Evolutionary conservation across 2,113 vertebrate genomes (phyloP).

Genomic region (Chascanopsetta lugubris): DNA sequence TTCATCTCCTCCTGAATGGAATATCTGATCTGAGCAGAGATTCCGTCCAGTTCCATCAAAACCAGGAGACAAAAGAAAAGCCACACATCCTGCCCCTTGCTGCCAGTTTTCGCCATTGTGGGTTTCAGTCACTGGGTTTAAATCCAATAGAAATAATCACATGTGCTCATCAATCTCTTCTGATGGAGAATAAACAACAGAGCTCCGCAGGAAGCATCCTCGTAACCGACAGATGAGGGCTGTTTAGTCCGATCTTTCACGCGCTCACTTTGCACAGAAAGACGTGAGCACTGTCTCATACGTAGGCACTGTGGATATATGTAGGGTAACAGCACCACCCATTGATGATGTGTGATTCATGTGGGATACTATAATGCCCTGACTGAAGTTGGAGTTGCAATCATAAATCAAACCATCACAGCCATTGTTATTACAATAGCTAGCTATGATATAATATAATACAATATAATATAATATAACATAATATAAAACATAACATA

Average conservation of each 20-base stretch:
- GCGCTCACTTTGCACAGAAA: conserved; percentile 10
- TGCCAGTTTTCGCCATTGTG: conserved; percentile 55
- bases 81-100: conserved; percentile 24
- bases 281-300: background rate
- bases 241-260: background rate
- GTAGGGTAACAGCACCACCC: conserved; percentile 63
- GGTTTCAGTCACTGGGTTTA: accelerated
- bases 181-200: background rate
- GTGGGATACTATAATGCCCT: no score
- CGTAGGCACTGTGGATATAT: background rate
- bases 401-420: no score
- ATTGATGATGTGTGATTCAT: conserved; percentile 14
- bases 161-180: background rate
- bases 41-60: conserved; percentile 33
- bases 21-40: conserved; percentile 74
- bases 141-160: background rate
- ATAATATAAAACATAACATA: no score
- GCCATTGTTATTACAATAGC: no score
- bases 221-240: background rate
- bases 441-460: no score
- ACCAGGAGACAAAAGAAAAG: conserved; percentile 55
- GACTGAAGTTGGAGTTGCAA: no score
- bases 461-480: no score
- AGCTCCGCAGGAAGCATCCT: background rate
- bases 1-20: conserved; percentile 77